Conservation (phyloP, 92 coral and sea anemone species). For the Palythoa caribaeorum region DNA sequence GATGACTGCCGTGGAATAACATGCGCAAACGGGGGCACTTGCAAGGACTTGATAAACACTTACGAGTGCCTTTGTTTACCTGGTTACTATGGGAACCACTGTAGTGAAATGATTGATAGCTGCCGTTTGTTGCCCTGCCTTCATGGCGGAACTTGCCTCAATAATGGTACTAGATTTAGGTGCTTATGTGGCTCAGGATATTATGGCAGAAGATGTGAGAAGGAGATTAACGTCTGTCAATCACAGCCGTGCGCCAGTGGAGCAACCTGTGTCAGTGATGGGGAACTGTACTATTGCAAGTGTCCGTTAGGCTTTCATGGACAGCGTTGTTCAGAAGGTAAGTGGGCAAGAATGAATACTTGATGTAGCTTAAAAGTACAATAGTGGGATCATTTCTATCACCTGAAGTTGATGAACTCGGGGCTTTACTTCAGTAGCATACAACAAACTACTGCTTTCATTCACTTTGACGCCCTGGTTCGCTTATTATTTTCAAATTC, state of each 20-base stretch:
- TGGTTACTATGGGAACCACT: conserved; percentile 79
- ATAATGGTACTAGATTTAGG: conserved; percentile 54
- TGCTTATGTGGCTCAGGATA: conserved; percentile 72
- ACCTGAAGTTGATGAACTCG: too few relatives aligned
- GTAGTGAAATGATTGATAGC: conserved; percentile 68
- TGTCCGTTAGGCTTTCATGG: conserved; percentile 76
- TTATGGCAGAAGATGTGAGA: conserved; percentile 68
- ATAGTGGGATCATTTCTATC: too few relatives aligned
- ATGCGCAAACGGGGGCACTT: conserved; percentile 77
- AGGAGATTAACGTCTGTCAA: conserved; percentile 81
- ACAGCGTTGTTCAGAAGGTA: conserved; percentile 67
- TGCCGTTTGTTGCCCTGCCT: conserved; percentile 78
- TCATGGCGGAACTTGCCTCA: conserved; percentile 76
- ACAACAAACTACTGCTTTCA: too few relatives aligned
- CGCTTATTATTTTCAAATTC: too few relatives aligned
- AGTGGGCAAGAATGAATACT: background rate
- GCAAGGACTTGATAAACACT: conserved; percentile 55
- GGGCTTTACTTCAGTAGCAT: too few relatives aligned
- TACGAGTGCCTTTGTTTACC: conserved; percentile 66
- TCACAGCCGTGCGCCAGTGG: conserved; percentile 77
- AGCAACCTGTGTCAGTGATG: conserved; percentile 79
- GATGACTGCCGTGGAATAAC: conserved; percentile 52
- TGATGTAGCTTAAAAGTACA: too few relatives aligned
- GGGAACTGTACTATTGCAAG: conserved; percentile 67
- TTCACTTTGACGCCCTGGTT: too few relatives aligned